Evolutionary conservation across 37 sponge, comb jelly and placozoan species (phyloP).

Genomic region (Beroe ovata): DNA sequence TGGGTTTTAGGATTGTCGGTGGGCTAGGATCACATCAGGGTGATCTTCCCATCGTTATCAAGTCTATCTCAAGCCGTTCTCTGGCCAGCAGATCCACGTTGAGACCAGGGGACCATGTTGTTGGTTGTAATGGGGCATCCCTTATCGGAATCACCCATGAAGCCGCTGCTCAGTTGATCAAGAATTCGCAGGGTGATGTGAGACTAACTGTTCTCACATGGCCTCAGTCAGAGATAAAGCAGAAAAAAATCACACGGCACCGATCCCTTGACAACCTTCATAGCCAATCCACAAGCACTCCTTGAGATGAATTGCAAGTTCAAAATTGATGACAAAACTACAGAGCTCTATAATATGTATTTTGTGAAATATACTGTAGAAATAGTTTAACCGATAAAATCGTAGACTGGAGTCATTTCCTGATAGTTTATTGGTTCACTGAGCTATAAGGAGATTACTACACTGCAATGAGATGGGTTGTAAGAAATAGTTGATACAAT

Average conservation of each 20-base stretch:
- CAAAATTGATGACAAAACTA: too few species aligned
- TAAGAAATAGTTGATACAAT: too few species aligned
- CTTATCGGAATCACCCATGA: conserved; percentile 16
- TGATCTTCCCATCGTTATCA: conserved; percentile 52
- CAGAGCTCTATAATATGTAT: too few species aligned
- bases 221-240: conserved; percentile 5
- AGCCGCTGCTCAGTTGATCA: conserved; percentile 45
- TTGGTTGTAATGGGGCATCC: conserved; percentile 29
- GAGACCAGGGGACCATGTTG: conserved; percentile 60
- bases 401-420: too few species aligned
- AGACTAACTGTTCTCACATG: conserved; percentile 23
- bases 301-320: background rate
- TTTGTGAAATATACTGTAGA: too few species aligned
- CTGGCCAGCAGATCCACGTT: conserved; percentile 50
- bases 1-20: conserved; percentile 44
- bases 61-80: conserved; percentile 34
- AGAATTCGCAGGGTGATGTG: conserved; percentile 31
- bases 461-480: too few species aligned
- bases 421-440: too few species aligned
- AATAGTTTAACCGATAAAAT: too few species aligned
- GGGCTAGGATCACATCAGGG: conserved; percentile 51
- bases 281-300: background rate
- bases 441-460: too few species aligned
- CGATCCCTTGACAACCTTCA: conserved; percentile 43
- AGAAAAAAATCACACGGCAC: conserved; percentile 51